phyloP scores from a whole-genome alignment of 2,888 invertebrate species.

The Polymixis flavicincta region DNA sequence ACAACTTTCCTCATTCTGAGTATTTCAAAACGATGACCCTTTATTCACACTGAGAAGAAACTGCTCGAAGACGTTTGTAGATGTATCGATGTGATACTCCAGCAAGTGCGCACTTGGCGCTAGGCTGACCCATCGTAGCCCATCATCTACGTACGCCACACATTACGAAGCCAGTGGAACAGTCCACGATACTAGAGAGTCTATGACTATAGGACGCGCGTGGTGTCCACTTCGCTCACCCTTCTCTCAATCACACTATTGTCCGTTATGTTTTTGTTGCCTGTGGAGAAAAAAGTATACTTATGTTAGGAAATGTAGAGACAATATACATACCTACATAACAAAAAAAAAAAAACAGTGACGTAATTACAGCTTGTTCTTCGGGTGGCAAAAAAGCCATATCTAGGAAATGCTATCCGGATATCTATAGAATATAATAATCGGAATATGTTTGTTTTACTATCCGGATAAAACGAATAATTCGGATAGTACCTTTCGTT shows the following conservation, averaged over 20 bases:
- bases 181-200: constrained; percentile 72
- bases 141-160: constrained; percentile 48
- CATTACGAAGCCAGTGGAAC: constrained; percentile 68
- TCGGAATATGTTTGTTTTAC: too few species aligned
- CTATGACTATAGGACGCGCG: constrained; percentile 82
- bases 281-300: constrained; percentile 74
- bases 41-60: constrained; percentile 39
- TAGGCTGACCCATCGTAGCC: constrained; percentile 27
- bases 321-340: too few species aligned
- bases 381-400: too few species aligned
- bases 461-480: too few species aligned
- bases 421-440: too few species aligned
- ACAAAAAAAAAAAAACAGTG: too few species aligned
- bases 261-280: constrained; percentile 85
- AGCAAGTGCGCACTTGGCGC: constrained; percentile 28
- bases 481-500: too few species aligned
- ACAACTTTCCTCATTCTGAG: constrained; percentile 35
- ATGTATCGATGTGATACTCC: constrained; percentile 26
- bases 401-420: too few species aligned
- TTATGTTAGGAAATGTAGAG: constrained; percentile 6
- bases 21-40: constrained; percentile 54
- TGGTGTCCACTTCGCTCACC: constrained; percentile 74
- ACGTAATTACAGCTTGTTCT: too few species aligned
- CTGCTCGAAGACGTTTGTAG: constrained; percentile 37
- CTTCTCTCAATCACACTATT: constrained; percentile 84